Percentiles rank a stretch among this genome's conserved stretches.
phyloP scores from a whole-genome alignment of 2,888 invertebrate genomes.

The Microplitis deprimator region DNA sequence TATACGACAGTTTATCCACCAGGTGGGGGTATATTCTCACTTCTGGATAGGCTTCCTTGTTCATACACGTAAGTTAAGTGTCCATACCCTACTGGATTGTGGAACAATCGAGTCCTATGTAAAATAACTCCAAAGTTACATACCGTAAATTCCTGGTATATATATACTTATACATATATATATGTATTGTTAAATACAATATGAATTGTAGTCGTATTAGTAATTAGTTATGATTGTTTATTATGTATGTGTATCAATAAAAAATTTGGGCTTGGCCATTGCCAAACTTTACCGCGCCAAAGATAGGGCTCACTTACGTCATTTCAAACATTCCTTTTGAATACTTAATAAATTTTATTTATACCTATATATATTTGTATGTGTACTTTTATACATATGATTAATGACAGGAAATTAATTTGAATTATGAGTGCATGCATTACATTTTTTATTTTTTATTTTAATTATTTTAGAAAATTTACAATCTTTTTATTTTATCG shows the following conservation, averaged over 20 bases:
- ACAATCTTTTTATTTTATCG: neutral
- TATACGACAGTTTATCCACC: slow-evolving; percentile 53
- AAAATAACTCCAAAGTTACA: neutral
- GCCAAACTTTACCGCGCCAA: neutral
- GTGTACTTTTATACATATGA: neutral
- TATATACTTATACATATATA: neutral
- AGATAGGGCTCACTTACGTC: neutral
- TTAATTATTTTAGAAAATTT: neutral
- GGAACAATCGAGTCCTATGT: neutral
- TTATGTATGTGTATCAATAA: neutral
- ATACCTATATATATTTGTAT: neutral
- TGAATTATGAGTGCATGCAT: neutral
- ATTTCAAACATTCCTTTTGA: neutral
- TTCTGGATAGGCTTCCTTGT: slow-evolving; percentile 5
- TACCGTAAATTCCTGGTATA: neutral
- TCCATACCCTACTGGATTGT: neutral
- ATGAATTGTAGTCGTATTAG: neutral
- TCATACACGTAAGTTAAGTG: neutral
- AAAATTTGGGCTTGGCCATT: neutral
- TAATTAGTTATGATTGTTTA: neutral
- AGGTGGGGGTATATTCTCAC: slow-evolving; percentile 17
- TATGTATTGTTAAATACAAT: neutral
- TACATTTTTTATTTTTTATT: neutral
- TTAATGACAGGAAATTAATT: slow-evolving; percentile 1
- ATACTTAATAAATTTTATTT: neutral